Evolutionary conservation across 2,113 vertebrate species (phyloP).

Genomic region (Nycticebus coucang): DNA sequence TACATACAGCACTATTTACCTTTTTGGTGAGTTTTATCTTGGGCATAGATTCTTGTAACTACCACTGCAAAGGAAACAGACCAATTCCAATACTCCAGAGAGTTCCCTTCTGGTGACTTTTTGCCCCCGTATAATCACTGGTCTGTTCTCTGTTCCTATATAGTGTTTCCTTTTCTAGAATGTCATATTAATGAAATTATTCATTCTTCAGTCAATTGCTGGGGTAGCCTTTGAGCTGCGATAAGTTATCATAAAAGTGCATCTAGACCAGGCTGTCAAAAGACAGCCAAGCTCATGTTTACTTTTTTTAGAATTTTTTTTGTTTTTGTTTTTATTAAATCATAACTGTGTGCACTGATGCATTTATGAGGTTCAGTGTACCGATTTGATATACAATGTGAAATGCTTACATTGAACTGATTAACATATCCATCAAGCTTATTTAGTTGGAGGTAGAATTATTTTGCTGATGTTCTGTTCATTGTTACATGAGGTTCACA

Average conservation of each 20-base stretch:
- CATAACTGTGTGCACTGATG: too few species aligned
- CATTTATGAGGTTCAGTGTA: too few species aligned
- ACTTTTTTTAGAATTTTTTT: too few species aligned
- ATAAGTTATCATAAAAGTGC: background rate
- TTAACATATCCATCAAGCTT: too few species aligned
- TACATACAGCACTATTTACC: background rate
- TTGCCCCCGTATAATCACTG: background rate
- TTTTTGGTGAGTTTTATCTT: conserved; percentile 13
- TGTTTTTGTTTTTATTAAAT: too few species aligned
- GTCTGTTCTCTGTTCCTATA: background rate
- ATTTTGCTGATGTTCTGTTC: background rate
- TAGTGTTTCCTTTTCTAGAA: background rate
- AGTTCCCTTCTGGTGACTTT: background rate
- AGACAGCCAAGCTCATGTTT: background rate
- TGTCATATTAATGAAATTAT: background rate
- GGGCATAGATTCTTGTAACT: background rate
- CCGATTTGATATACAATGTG: too few species aligned
- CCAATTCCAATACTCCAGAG: background rate
- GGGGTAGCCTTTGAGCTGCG: background rate
- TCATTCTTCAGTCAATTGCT: background rate
- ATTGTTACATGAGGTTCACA: background rate
- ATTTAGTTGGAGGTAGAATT: background rate
- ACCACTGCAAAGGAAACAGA: background rate
- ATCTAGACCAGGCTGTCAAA: background rate
- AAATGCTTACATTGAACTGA: too few species aligned